Evolutionary conservation across 2,113 vertebrate genomes (phyloP).

Genomic region (Antidorcas marsupialis): DNA sequence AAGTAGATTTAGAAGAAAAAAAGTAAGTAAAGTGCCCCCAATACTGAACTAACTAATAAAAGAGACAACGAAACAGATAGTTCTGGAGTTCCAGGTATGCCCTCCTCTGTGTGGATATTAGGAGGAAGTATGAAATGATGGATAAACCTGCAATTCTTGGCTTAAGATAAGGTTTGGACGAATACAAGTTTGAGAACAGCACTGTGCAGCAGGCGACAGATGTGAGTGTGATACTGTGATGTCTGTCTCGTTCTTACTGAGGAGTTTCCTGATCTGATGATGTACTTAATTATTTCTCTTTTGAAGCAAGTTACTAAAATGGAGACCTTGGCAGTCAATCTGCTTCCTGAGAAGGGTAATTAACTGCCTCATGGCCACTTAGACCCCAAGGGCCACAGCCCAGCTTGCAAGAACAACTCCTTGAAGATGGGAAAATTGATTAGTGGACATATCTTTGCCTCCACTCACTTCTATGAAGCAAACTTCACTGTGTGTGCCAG

Average conservation of each 20-base stretch:
- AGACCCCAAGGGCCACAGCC: background rate
- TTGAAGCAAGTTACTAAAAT: background rate
- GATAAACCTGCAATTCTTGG: background rate
- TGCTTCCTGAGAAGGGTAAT: background rate
- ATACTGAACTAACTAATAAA: background rate
- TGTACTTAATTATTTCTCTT: background rate
- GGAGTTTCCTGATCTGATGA: background rate
- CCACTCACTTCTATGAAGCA: background rate
- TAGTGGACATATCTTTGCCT: accelerated
- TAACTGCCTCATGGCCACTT: background rate
- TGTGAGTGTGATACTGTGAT: background rate
- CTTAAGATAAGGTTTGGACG: background rate
- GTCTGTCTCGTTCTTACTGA: background rate
- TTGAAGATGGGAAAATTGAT: background rate
- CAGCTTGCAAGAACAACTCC: background rate
- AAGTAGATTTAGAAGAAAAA: background rate
- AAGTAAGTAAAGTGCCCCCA: background rate
- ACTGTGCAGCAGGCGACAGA: background rate
- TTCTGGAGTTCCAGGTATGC: too few relatives aligned
- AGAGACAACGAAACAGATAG: background rate
- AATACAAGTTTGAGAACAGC: background rate
- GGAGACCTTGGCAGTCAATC: background rate
- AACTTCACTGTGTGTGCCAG: background rate
- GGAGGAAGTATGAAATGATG: background rate
- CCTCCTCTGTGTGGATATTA: background rate